A percentile compares a stretch with the other conserved stretches of the same genome.
Evolutionary conservation across 2,797 vertebrate genomes (phyloP).

Genomic region (Leucoraja ocellata): DNA sequence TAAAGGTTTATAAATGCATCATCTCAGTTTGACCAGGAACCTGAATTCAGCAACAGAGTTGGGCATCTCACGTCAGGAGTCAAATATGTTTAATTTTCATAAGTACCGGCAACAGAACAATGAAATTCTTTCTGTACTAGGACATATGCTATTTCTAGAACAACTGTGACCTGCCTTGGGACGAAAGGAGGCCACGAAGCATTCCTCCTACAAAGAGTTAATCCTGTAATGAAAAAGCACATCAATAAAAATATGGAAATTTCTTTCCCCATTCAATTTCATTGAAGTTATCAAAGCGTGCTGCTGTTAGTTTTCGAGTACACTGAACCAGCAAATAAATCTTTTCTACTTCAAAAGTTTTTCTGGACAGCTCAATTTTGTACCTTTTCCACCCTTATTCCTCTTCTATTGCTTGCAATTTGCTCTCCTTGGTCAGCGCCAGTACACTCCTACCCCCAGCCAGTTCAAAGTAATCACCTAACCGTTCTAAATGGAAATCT

Average conservation of each 20-base stretch:
- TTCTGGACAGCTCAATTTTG: not conserved
- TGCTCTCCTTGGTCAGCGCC: not conserved
- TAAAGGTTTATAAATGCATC: not conserved
- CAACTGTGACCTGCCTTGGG: not conserved
- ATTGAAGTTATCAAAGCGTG: not conserved
- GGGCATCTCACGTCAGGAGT: too few relatives aligned
- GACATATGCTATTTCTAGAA: not conserved
- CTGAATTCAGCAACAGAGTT: not conserved
- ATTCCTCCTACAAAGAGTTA: not conserved
- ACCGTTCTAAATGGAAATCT: not conserved
- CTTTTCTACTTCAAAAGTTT: not conserved
- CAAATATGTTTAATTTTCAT: too few relatives aligned
- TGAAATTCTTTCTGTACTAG: too few relatives aligned
- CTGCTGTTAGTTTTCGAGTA: conserved; percentile 3
- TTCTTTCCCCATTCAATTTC: not conserved
- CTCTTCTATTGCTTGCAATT: not conserved
- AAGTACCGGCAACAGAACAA: too few relatives aligned
- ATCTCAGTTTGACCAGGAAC: not conserved
- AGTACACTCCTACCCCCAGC: not conserved
- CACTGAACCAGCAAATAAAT: conserved; percentile 9
- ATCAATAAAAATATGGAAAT: not conserved
- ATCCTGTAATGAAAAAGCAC: not conserved
- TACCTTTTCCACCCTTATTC: not conserved
- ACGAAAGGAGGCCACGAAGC: not conserved
- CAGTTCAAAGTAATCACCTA: not conserved